A percentile compares a stretch with the other conserved stretches of the same genome.
Conservation (phyloP, 2,888 invertebrate species). For the Laothoe populi region DNA sequence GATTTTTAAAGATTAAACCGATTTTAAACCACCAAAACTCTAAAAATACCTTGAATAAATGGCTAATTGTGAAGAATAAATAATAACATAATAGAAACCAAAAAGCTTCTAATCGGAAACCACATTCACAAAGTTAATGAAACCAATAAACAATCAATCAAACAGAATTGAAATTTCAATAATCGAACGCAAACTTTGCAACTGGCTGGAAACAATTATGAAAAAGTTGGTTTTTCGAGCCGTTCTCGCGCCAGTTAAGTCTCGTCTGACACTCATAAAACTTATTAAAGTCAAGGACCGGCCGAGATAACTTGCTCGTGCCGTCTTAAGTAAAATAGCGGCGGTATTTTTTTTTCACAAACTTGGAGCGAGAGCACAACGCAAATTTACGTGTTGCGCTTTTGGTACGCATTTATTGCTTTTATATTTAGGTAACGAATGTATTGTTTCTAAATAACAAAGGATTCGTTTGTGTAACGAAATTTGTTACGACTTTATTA, state of each 20-base stretch:
- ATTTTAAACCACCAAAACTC: too few relatives aligned
- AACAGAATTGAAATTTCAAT: slow-evolving; percentile 69
- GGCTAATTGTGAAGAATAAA: too few relatives aligned
- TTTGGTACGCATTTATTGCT: slow-evolving; percentile 52
- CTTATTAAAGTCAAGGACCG: slow-evolving; percentile 85
- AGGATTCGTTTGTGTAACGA: neutral
- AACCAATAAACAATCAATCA: slow-evolving; percentile 64
- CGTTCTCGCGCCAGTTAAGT: slow-evolving; percentile 81
- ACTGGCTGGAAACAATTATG: slow-evolving; percentile 81
- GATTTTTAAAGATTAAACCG: too few relatives aligned
- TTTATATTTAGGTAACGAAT: slow-evolving; percentile 49
- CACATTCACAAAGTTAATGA: slow-evolving; percentile 39
- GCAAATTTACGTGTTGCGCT: slow-evolving; percentile 73
- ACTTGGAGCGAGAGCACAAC: slow-evolving; percentile 77
- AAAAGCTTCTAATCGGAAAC: neutral
- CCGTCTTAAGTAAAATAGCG: slow-evolving; percentile 84
- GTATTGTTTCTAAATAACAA: slow-evolving; percentile 31
- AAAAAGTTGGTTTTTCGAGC: slow-evolving; percentile 79
- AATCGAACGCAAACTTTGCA: slow-evolving; percentile 73
- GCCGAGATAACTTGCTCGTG: slow-evolving; percentile 81
- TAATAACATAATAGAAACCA: neutral
- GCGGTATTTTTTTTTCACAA: slow-evolving; percentile 76
- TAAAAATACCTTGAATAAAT: too few relatives aligned
- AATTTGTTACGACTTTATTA: too few relatives aligned
- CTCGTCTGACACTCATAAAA: slow-evolving; percentile 83